These are phyloP conservation scores for Sitta europaea DNA, from an alignment of 2,113 vertebrate species.

Conservation along the genomic window DNA sequence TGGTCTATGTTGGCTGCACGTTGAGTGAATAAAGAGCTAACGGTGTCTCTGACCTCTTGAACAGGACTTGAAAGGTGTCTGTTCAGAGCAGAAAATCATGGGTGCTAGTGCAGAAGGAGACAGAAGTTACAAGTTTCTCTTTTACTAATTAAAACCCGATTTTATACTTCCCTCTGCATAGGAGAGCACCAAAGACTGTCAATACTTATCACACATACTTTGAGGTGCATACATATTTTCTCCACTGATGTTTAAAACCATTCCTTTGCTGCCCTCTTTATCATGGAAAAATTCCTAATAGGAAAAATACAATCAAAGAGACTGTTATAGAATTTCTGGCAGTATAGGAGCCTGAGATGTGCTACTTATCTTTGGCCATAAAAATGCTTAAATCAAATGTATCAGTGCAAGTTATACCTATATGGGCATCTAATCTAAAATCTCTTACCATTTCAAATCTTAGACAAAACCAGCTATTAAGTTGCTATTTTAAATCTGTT, in stretches of 20 bases:
- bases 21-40: rapidly evolving
- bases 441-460: not conserved
- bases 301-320: not conserved
- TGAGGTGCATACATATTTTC: not conserved
- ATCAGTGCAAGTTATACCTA: not conserved
- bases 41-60: not conserved
- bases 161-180: not conserved
- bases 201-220: not conserved
- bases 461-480: not conserved
- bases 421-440: not conserved
- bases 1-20: not conserved
- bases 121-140: not conserved
- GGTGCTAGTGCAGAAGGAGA: not conserved
- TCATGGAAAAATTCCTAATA: not conserved
- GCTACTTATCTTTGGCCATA: not conserved
- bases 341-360: not conserved
- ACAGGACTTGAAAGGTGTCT: not conserved
- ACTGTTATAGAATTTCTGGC: not conserved
- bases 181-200: not conserved
- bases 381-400: not conserved
- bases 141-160: not conserved
- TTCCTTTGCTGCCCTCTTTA: not conserved
- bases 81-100: not conserved
- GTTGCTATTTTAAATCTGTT: not conserved
- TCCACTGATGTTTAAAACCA: not conserved